A percentile compares a stretch with the other conserved stretches of the same genome.
Evolutionary conservation across 1,140 invertebrate species (phyloP).

Genomic region (Palaemon carinicauda): DNA sequence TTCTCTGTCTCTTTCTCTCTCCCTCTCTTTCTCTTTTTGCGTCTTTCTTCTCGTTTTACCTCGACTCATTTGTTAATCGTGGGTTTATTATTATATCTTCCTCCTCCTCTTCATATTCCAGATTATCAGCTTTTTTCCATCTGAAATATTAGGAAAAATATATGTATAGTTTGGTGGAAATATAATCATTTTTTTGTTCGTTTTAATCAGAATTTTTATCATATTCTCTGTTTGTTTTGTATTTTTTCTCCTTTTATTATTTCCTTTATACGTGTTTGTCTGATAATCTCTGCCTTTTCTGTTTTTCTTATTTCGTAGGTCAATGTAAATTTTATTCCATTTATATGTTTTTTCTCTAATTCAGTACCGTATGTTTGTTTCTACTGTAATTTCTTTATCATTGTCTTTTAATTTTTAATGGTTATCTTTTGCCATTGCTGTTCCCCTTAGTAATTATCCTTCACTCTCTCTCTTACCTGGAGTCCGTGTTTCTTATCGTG

Average conservation of each 20-base stretch:
- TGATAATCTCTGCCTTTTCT: neutral
- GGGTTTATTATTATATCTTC: neutral
- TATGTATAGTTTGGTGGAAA: neutral
- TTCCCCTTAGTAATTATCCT: neutral
- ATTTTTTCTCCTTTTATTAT: neutral
- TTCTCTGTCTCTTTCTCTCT: neutral
- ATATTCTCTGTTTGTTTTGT: neutral
- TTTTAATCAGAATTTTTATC: neutral
- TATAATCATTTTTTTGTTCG: neutral
- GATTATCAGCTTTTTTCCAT: no score
- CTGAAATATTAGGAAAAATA: no score
- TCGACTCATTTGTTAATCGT: neutral
- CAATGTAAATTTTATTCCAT: neutral
- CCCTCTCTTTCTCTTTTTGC: no score
- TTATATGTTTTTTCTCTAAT: neutral
- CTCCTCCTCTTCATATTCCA: neutral
- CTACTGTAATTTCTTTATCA: neutral
- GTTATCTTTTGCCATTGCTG: neutral
- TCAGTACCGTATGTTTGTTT: neutral
- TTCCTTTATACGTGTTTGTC: neutral
- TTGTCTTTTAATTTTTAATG: no score
- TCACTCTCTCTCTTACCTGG: neutral
- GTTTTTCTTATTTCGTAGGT: neutral
- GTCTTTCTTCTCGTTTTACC: no score
- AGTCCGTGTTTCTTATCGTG: neutral